phyloP scores from a whole-genome alignment of 53 echinoderm and acorn worm genomes.

The Hippasteria phrygiana region DNA sequence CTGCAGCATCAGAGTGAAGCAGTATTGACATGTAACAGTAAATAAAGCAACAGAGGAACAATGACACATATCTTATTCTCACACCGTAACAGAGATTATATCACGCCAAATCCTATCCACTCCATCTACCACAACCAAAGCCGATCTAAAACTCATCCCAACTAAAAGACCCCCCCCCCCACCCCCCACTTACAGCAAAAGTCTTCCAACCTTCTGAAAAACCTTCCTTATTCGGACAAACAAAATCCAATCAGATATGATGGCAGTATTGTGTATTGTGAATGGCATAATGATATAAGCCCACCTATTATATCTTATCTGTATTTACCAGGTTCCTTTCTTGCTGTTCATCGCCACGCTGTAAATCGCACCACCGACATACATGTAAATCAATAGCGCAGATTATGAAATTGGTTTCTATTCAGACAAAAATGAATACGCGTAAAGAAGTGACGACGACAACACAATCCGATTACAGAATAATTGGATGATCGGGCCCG shows the following conservation, averaged over 20 bases:
- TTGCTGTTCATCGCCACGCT: background rate
- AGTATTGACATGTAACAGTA: no score
- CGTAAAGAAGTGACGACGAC: background rate
- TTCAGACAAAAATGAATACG: background rate
- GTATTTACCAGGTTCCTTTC: background rate
- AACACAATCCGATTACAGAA: background rate
- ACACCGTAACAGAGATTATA: no score
- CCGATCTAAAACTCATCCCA: no score
- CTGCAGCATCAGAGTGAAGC: no score
- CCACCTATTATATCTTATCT: slow-evolving; percentile 13
- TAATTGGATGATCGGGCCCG: slow-evolving; percentile 46
- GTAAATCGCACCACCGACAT: background rate
- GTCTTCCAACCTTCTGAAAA: background rate
- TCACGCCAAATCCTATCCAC: no score
- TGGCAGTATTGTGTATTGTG: background rate
- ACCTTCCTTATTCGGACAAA: slow-evolving; percentile 8
- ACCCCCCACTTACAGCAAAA: no score
- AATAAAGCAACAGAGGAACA: no score
- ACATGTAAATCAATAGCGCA: background rate
- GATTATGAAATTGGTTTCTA: slow-evolving; percentile 55
- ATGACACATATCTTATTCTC: no score
- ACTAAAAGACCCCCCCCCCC: no score
- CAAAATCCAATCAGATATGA: slow-evolving; percentile 32
- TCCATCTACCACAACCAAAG: no score
- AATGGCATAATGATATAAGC: background rate